Conservation (phyloP, 2,113 vertebrate species). For the Daubentonia madagascariensis region DNA sequence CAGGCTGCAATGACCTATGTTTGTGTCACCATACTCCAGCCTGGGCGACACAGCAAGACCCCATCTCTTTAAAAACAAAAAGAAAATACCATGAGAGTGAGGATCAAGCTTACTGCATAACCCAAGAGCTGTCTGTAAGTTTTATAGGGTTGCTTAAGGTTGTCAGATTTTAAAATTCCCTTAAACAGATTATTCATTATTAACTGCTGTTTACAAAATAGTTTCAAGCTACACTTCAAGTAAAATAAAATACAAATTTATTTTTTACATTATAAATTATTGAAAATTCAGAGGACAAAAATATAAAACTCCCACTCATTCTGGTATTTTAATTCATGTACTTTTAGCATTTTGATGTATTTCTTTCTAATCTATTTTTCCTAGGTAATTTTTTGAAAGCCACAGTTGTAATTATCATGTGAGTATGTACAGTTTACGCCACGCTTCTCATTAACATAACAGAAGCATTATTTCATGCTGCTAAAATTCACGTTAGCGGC, state of each 20-base stretch:
- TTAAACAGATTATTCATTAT: neutral
- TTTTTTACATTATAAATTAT: neutral
- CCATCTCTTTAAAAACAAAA: too few relatives aligned
- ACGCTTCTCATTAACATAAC: neutral
- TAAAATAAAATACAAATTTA: neutral
- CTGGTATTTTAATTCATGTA: neutral
- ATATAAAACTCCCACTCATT: neutral
- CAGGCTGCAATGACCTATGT: too few relatives aligned
- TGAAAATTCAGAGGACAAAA: neutral
- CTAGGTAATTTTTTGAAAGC: neutral
- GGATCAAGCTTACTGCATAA: neutral
- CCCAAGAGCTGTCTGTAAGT: neutral
- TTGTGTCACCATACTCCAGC: too few relatives aligned
- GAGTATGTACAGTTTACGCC: neutral
- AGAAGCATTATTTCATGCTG: neutral
- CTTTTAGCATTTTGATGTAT: neutral
- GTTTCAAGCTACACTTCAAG: neutral
- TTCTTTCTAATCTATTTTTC: neutral
- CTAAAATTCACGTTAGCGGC: neutral
- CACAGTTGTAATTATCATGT: neutral
- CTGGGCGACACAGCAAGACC: too few relatives aligned
- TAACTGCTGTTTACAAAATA: neutral
- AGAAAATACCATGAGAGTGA: neutral
- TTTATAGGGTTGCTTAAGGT: neutral
- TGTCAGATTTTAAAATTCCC: neutral